A percentile compares a stretch with the other conserved stretches of the same genome.
Conservation (phyloP, 1,140 invertebrate genomes). For the Homalodisca vitripennis region DNA sequence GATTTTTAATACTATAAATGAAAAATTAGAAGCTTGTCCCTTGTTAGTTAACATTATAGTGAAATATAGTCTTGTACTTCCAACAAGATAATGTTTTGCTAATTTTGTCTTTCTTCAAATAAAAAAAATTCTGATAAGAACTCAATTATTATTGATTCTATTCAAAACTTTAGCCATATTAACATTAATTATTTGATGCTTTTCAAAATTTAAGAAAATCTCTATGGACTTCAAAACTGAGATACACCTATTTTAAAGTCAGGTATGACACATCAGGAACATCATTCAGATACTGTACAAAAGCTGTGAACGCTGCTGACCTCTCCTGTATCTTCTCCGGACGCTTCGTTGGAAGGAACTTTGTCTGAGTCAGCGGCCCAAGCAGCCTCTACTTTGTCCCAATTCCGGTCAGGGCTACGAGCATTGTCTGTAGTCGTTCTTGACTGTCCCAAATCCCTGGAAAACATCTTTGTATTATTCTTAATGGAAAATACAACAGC, state of each 20-base stretch:
- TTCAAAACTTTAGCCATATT: no score
- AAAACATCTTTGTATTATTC: no score
- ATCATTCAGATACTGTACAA: background rate
- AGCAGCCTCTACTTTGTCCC: conserved; percentile 8
- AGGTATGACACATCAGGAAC: background rate
- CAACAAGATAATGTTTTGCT: no score
- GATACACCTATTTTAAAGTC: background rate
- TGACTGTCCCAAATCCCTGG: conserved; percentile 7
- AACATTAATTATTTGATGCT: background rate
- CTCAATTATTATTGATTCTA: no score
- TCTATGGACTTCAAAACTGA: background rate
- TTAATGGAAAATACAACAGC: background rate
- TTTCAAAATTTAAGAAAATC: background rate
- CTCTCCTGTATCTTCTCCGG: conserved; percentile 39
- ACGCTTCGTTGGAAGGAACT: conserved; percentile 34
- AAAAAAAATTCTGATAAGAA: no score
- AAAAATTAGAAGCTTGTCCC: no score
- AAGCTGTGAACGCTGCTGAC: no score
- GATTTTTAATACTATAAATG: no score
- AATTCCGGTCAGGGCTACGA: conserved; percentile 18
- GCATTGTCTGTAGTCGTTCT: background rate
- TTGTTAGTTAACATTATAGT: no score
- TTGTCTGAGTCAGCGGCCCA: conserved; percentile 24
- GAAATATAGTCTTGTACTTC: no score
- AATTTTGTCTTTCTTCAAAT: no score